Conservation (phyloP, 1,140 invertebrate species). For the Dendrolimus kikuchii region DNA sequence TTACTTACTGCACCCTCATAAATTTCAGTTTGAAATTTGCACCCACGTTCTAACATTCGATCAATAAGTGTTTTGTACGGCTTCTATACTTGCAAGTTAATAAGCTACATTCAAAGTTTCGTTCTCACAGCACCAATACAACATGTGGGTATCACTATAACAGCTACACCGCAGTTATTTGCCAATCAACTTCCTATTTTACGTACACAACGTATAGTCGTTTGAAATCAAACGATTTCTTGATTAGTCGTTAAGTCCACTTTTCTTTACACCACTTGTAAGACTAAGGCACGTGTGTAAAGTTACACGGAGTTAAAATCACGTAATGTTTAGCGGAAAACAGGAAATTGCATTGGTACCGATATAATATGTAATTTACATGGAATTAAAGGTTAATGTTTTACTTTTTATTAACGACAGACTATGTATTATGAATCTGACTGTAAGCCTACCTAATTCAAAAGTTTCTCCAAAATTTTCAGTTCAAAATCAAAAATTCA, state of each 20-base stretch:
- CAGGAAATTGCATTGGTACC: constrained; percentile 31
- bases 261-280: no score
- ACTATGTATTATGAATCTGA: no score
- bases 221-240: no score
- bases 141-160: constrained; percentile 3
- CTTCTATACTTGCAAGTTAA: constrained; percentile 67
- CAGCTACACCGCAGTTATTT: neutral
- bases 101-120: constrained; percentile 53
- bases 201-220: no score
- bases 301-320: constrained; percentile 42
- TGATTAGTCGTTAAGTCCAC: no score
- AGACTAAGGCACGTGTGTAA: constrained; percentile 39
- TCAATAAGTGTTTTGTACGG: constrained; percentile 69
- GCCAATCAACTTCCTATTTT: no score
- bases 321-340: constrained; percentile 29
- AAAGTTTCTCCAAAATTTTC: no score
- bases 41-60: constrained; percentile 53
- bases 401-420: neutral
- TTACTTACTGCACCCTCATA: constrained; percentile 57
- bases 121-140: constrained; percentile 45
- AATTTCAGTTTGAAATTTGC: constrained; percentile 68
- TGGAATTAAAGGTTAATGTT: constrained; percentile 2
- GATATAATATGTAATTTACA: constrained; percentile 14
- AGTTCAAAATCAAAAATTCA: no score
- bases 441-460: no score